Base-by-base conservation (phyloP, 2,888 invertebrate species). In the Agonopterix subpropinquella region DNA sequence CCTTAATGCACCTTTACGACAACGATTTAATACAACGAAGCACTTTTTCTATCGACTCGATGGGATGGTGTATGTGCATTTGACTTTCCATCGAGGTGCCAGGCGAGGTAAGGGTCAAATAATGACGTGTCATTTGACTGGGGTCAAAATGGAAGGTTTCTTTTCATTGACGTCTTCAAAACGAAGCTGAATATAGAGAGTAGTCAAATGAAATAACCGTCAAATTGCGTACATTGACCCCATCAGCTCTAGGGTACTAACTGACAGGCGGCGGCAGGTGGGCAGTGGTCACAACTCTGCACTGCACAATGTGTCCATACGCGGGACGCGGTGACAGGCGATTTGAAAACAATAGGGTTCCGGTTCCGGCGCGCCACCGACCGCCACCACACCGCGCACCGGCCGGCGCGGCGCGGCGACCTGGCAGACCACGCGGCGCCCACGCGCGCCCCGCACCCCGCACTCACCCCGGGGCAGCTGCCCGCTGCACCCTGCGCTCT, bases 321-420 rank as follows among this genome's bases (percentile, higher is more conserved):
- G 47, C 47, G 41, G 35, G 35, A 36, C 11, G 42, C 37, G 37
- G 13, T 10, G 11, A 10, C 13, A 10, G 45, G 45, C 42, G 59
- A 67, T 63, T 67, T 70, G 55, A 68, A 71, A 69, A 73, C 73
- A 73, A 73, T 73, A 64, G 67, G 60, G 68, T 70, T 71, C 71
- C 73, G 73, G 66, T 73, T 70, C 73, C 64, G 64, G 64, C 53
- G 64, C 63, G 73, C 66, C 67, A n/a, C n/a, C 44, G 15, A 15
- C 39, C 7, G 13, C 13, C 28, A 11, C 39, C 43, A 9, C 43
- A 11, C 43, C 5, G 43, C 43, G 13, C 43, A 10, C 28, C 36
- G 44, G 18, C 44, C 11, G 44, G n/a, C 9, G 15, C 2, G 28
- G 4, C 28, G 28, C 5, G 28, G 10, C 28, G 28, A 28, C 7